A percentile compares a stretch with the other conserved stretches of the same genome.
phyloP scores from a whole-genome alignment of 1,140 invertebrate genomes.

The Aphaenogaster rudis region DNA sequence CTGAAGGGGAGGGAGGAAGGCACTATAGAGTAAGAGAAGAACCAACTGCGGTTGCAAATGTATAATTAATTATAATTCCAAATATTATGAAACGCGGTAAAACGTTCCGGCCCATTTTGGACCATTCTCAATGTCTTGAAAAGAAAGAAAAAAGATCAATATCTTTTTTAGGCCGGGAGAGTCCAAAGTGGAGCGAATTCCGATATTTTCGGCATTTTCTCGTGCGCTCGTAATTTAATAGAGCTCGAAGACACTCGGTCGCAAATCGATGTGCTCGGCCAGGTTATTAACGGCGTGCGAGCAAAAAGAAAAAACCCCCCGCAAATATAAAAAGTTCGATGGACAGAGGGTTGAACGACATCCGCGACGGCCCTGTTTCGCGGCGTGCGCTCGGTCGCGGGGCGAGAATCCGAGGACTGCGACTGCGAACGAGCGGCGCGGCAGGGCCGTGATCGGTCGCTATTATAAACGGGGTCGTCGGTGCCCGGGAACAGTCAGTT shows the following conservation, averaged over 20 bases:
- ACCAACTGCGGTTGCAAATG: neutral
- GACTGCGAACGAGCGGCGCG: conserved; percentile 57
- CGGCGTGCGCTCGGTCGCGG: neutral
- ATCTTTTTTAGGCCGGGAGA: conserved; percentile 34
- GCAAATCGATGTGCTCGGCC: neutral
- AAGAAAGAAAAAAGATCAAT: conserved; percentile 24
- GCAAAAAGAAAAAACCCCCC: neutral
- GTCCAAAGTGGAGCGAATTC: conserved; percentile 18
- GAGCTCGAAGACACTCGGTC: neutral
- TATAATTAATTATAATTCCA: conserved; percentile 2
- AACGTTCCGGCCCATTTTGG: neutral
- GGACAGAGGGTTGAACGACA: conserved; percentile 30
- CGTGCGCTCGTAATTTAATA: neutral
- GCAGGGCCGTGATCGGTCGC: conserved; percentile 73
- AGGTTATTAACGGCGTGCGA: neutral
- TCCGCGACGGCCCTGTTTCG: conserved; percentile 49
- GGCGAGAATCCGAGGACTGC: conserved; percentile 48
- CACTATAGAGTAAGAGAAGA: neutral
- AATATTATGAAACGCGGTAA: neutral
- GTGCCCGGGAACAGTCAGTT: conserved; percentile 75
- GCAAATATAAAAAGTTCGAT: neutral
- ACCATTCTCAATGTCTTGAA: neutral
- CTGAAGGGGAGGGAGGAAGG: neutral
- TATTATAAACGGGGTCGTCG: conserved; percentile 79
- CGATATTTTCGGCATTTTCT: neutral